These are phyloP conservation scores for Andrena haemorrhoa DNA, from an alignment of 2,888 invertebrate genomes.

Conservation along the genomic window DNA sequence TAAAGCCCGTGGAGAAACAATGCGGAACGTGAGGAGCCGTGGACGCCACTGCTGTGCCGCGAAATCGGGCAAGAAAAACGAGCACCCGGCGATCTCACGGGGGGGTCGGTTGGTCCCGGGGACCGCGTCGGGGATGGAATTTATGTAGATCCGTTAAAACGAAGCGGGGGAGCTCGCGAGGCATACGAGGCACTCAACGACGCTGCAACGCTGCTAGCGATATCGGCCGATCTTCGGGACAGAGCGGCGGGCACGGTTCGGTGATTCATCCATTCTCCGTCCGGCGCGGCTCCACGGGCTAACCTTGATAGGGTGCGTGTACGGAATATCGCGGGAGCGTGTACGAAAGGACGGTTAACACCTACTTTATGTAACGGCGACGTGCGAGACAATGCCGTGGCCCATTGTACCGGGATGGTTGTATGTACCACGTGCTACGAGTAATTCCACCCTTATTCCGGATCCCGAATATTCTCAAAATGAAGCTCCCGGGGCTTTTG, in stretches of 20 bases:
- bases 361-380: slow-evolving; percentile 70
- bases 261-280: slow-evolving; percentile 27
- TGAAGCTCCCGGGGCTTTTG: slow-evolving; percentile 61
- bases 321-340: slow-evolving; percentile 36
- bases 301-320: slow-evolving; percentile 47
- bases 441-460: slow-evolving; percentile 70
- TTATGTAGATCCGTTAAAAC: slow-evolving; percentile 21
- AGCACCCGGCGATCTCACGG: not conserved
- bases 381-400: slow-evolving; percentile 64
- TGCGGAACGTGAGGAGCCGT: not conserved
- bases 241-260: not conserved
- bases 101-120: not conserved
- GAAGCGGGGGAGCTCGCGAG: not conserved
- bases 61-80: not conserved
- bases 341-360: slow-evolving; percentile 65
- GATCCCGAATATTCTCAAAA: slow-evolving; percentile 69
- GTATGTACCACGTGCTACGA: slow-evolving; percentile 65
- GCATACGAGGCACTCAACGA: not conserved
- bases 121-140: not conserved
- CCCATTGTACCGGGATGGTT: slow-evolving; percentile 59
- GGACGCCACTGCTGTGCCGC: no score
- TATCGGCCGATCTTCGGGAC: slow-evolving; percentile 13
- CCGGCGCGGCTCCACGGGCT: not conserved
- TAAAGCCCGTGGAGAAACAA: slow-evolving; percentile 30
- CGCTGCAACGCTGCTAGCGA: not conserved